phyloP scores from a whole-genome alignment of 2,113 vertebrate genomes.

The Oostethus manadensis region DNA sequence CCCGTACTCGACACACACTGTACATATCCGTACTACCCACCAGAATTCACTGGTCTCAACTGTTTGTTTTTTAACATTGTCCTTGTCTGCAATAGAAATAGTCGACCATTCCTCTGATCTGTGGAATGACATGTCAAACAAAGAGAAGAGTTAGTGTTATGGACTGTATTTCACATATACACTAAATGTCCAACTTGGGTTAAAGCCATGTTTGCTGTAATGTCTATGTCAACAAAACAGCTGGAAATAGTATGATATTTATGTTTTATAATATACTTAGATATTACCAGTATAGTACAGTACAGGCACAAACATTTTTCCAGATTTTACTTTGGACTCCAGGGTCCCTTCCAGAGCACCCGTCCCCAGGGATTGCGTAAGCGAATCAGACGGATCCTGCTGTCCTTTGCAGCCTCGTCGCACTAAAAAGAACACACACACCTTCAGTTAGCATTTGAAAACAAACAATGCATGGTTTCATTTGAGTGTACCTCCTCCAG shows the following conservation, averaged over 20 bases:
- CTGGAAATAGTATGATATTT: background rate
- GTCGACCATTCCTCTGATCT: slow-evolving; percentile 87
- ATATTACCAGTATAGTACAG: too few relatives aligned
- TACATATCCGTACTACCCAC: slow-evolving; percentile 61
- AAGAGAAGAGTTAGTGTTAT: background rate
- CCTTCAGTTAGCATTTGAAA: background rate
- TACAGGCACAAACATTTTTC: background rate
- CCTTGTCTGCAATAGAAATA: slow-evolving; percentile 77
- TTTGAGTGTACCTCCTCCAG: slow-evolving; percentile 81
- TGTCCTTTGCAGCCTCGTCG: slow-evolving; percentile 54
- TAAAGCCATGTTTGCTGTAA: too few relatives aligned
- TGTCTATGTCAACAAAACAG: too few relatives aligned
- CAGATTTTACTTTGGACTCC: slow-evolving; percentile 78
- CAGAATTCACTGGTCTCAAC: slow-evolving; percentile 89
- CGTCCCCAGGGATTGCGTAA: slow-evolving; percentile 95
- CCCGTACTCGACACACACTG: too few relatives aligned
- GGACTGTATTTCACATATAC: background rate
- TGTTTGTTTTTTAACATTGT: slow-evolving; percentile 82
- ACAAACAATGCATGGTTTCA: background rate
- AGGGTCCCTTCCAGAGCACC: slow-evolving; percentile 89
- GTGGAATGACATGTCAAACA: slow-evolving; percentile 7
- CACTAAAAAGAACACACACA: slow-evolving; percentile 48
- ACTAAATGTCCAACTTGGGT: too few relatives aligned
- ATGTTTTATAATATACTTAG: too few relatives aligned
- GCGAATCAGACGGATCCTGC: slow-evolving; percentile 80